phyloP scores from a whole-genome alignment of 2,797 vertebrate genomes.

The Brachyrhaphis roseni region DNA sequence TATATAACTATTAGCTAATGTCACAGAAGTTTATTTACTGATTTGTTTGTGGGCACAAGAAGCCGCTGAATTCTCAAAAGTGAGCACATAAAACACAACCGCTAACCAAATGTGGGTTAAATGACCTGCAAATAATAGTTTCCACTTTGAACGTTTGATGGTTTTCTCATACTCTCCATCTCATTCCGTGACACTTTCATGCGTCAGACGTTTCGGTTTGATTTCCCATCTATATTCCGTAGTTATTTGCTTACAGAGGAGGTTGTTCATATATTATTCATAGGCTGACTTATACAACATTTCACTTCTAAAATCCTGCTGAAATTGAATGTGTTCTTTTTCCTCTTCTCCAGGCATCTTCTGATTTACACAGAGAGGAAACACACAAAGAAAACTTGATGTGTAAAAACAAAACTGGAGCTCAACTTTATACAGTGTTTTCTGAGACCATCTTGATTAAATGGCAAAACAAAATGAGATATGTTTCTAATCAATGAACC shows the following conservation, averaged over 20 bases:
- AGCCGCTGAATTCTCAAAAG: background rate
- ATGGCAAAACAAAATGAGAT: background rate
- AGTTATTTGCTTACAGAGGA: background rate
- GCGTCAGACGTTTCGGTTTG: background rate
- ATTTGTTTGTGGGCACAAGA: background rate
- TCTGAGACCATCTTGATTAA: background rate
- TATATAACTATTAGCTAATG: background rate
- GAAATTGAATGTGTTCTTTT: background rate
- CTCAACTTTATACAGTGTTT: too few species aligned
- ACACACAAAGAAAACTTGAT: background rate
- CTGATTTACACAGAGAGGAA: background rate
- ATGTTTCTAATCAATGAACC: background rate
- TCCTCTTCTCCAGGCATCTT: background rate
- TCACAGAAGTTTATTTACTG: background rate
- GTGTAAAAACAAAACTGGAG: background rate
- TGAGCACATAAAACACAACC: background rate
- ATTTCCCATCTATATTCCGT: constrained; percentile 5
- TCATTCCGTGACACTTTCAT: background rate
- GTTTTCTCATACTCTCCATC: background rate
- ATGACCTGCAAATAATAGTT: background rate
- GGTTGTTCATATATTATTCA: constrained; percentile 2
- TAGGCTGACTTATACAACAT: constrained; percentile 1
- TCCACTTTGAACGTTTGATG: background rate
- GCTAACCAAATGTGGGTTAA: background rate
- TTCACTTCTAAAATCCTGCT: background rate